Evolutionary conservation across 2,888 invertebrate species (phyloP).

Genomic region (Brachypterus glaber): DNA sequence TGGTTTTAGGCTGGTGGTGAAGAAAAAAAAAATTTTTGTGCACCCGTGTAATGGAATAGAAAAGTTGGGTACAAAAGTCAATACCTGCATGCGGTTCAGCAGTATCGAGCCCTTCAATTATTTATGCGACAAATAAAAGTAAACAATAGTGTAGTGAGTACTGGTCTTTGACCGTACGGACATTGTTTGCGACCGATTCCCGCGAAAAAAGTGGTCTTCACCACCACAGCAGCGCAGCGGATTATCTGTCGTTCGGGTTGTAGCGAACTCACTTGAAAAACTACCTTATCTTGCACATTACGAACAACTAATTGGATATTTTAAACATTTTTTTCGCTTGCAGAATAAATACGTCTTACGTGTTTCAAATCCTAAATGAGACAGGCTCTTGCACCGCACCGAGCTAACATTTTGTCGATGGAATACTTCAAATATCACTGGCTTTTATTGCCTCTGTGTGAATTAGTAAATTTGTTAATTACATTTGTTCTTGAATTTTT

Average conservation of each 20-base stretch:
- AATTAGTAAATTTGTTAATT: conserved; percentile 5
- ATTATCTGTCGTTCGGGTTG: conserved; percentile 32
- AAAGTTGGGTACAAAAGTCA: too few relatives aligned
- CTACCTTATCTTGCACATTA: conserved; percentile 36
- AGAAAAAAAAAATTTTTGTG: too few relatives aligned
- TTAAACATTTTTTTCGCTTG: conserved; percentile 34
- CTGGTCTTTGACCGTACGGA: conserved; percentile 37
- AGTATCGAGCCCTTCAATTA: too few relatives aligned
- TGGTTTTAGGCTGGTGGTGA: too few relatives aligned
- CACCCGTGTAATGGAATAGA: too few relatives aligned
- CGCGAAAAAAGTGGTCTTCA: conserved; percentile 38
- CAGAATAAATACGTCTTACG: conserved; percentile 34
- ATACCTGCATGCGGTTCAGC: too few relatives aligned
- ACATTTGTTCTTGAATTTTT: conserved; percentile 1
- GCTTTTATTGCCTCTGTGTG: conserved; percentile 4
- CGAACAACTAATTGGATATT: conserved; percentile 37
- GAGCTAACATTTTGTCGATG: conserved; percentile 26
- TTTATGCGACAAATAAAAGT: conserved; percentile 41
- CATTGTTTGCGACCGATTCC: conserved; percentile 36
- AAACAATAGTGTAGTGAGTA: conserved; percentile 40
- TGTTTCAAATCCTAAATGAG: conserved; percentile 33
- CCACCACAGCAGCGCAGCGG: conserved; percentile 31
- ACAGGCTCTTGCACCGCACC: conserved; percentile 21
- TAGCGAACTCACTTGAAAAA: conserved; percentile 30
- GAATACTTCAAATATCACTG: conserved; percentile 19